These are phyloP conservation scores for Hipparchia sbordonii DNA, from an alignment of 2,888 invertebrate species.

Conservation along the genomic window DNA sequence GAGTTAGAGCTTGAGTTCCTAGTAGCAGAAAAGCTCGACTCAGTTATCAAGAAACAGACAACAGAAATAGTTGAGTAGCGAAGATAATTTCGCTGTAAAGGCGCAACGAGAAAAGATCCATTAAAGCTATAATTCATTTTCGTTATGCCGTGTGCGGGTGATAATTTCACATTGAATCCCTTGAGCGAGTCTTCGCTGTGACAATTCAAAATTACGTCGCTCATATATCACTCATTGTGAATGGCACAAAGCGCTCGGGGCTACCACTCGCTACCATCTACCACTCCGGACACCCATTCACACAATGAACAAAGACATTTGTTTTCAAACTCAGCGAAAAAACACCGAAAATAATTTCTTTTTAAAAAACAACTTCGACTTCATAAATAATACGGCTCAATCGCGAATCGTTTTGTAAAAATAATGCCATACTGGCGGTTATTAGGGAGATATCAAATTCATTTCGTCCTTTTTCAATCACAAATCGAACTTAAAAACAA, in stretches of 20 bases:
- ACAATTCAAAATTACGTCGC: conserved; percentile 78
- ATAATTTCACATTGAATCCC: conserved; percentile 77
- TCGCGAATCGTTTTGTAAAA: conserved; percentile 52
- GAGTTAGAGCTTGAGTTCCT: background rate
- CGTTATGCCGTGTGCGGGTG: conserved; percentile 80
- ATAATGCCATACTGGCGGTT: conserved; percentile 41
- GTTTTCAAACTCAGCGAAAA: conserved; percentile 74
- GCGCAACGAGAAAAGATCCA: conserved; percentile 52
- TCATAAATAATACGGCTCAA: conserved; percentile 62
- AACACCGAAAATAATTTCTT: conserved; percentile 72
- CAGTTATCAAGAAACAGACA: conserved; percentile 47
- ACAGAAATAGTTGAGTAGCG: conserved; percentile 40
- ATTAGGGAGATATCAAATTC: conserved; percentile 39
- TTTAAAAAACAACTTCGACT: conserved; percentile 59
- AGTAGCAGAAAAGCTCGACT: conserved; percentile 47
- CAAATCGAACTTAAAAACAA: conserved; percentile 68
- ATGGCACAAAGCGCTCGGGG: conserved; percentile 71
- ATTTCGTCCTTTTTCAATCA: conserved; percentile 52
- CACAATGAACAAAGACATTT: conserved; percentile 75
- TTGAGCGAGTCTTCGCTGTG: conserved; percentile 63
- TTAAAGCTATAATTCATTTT: conserved; percentile 81
- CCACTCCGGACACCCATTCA: conserved; percentile 65
- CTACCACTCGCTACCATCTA: conserved; percentile 73
- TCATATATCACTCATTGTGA: conserved; percentile 82
- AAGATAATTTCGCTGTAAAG: conserved; percentile 39